Evolutionary conservation across 2,797 vertebrate species (phyloP).

Genomic region (Hephaestus fuliginosus): DNA sequence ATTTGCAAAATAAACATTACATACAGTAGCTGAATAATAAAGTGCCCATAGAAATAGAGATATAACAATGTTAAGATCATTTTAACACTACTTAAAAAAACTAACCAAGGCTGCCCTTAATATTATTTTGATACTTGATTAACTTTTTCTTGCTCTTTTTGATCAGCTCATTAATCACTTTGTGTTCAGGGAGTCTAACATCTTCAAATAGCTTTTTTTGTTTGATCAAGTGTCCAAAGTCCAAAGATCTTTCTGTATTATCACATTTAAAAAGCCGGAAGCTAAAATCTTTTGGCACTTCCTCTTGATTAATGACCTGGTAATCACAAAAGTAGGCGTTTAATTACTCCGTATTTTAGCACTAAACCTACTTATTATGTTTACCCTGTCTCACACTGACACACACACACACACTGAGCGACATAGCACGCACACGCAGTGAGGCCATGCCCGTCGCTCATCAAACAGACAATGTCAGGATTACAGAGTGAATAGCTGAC

Average conservation of each 20-base stretch:
- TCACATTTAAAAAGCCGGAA: not conserved
- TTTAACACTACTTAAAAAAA: not conserved
- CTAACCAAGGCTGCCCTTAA: not conserved
- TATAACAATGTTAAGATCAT: not conserved
- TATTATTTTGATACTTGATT: not conserved
- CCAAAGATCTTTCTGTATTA: not conserved
- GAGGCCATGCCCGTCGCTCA: conserved; percentile 21
- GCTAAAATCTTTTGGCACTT: not conserved
- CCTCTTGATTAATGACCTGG: not conserved
- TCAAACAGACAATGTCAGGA: conserved; percentile 67
- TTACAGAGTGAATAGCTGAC: conserved; percentile 60
- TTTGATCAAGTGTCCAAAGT: not conserved
- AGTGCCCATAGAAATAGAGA: not conserved
- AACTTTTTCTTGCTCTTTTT: too few relatives aligned
- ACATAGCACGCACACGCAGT: conserved; percentile 9
- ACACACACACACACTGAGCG: not conserved
- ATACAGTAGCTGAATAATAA: not conserved
- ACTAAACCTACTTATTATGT: not conserved
- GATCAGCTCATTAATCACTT: not conserved
- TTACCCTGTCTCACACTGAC: not conserved
- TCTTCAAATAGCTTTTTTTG: not conserved
- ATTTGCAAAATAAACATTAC: not conserved
- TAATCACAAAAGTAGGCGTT: not conserved
- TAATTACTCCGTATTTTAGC: not conserved
- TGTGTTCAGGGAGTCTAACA: not conserved